phyloP scores from a whole-genome alignment of 2,888 invertebrate genomes.

The Acanthacorydalis orientalis region DNA sequence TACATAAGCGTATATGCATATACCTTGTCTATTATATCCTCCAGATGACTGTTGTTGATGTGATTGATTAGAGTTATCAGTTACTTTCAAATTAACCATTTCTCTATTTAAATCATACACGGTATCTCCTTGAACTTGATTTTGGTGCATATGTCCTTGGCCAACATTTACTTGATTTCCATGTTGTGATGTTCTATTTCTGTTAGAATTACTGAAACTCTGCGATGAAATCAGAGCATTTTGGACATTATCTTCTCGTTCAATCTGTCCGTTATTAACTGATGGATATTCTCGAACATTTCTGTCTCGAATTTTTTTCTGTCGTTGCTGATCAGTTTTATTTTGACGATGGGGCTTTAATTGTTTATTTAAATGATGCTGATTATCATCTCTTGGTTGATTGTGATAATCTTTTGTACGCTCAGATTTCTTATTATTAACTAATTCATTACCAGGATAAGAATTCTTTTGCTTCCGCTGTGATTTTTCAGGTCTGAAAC shows the following conservation, averaged over 20 bases:
- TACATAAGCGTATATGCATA: too few relatives aligned
- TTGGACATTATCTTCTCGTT: not conserved
- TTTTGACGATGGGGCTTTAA: not conserved
- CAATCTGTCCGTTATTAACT: not conserved
- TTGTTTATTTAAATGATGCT: not conserved
- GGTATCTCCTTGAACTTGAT: conserved; percentile 5
- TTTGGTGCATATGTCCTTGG: conserved; percentile 8
- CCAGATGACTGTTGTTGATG: not conserved
- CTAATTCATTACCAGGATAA: too few relatives aligned
- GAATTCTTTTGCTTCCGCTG: too few relatives aligned
- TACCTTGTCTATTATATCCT: not conserved
- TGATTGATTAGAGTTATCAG: conserved; percentile 13
- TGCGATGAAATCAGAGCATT: conserved; percentile 16
- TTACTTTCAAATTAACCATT: conserved; percentile 17
- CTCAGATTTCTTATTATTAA: too few relatives aligned
- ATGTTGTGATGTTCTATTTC: conserved; percentile 13
- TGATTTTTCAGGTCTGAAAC: too few relatives aligned
- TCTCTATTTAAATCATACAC: conserved; percentile 19
- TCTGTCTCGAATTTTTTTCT: not conserved
- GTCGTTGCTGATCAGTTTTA: not conserved
- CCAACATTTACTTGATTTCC: conserved; percentile 1
- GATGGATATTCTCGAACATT: not conserved
- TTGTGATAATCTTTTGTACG: too few relatives aligned
- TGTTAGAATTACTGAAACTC: conserved; percentile 25
- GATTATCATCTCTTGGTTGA: too few relatives aligned